Evolutionary conservation across 1,140 invertebrate species (phyloP), one percentile per base, ranked within the genome.

Genomic region (Drosophila auraria): DNA sequence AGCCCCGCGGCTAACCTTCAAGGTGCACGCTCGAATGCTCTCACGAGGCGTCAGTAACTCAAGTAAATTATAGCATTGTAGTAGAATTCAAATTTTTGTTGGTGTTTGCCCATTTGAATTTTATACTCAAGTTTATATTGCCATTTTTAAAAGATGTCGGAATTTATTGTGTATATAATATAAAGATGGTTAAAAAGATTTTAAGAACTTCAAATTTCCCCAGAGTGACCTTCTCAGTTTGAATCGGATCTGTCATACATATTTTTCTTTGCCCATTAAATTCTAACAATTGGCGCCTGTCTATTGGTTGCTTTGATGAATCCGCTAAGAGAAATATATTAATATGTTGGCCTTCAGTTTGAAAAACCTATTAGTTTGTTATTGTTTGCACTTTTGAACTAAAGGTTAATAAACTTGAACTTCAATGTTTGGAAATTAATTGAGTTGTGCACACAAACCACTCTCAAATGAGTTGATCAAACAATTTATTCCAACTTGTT

Each of bases 331-430:
- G 68, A 71, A 56, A 51, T 56, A 59, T 47, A 73, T 17, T 60
- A 61, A 73, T 49, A 27, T 40, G 38, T 72, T 44, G 59, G 45
- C 70, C 70, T 73, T 73, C 70, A 11, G 15, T 12, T 23, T 53
- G 70, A 61, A 61, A 73, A 73, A 61, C 61, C 38, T 60, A 61
- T 73, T 73, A 73, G 73, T 73, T 71, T 73, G 38, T 80, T 76
- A 53, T 17, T 69, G 56, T 56, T 73, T 64, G 50, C 64, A 80
- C 73, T 74, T 81, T 74, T 81, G 62, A 63, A 61, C 75, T 33
- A 69, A 63, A 71, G 83, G 83, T 86, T 61, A 86, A 82, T 87
- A 82, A 87, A 86, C 83, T 80, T 82, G 69, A 87, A 82, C 83
- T 87, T 87, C 69, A 61, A 61, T 83, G 71, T 63, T 83, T 51